These are phyloP conservation scores for Anoplophora glabripennis DNA, from an alignment of 1,140 invertebrate species.

Conservation along the genomic window DNA sequence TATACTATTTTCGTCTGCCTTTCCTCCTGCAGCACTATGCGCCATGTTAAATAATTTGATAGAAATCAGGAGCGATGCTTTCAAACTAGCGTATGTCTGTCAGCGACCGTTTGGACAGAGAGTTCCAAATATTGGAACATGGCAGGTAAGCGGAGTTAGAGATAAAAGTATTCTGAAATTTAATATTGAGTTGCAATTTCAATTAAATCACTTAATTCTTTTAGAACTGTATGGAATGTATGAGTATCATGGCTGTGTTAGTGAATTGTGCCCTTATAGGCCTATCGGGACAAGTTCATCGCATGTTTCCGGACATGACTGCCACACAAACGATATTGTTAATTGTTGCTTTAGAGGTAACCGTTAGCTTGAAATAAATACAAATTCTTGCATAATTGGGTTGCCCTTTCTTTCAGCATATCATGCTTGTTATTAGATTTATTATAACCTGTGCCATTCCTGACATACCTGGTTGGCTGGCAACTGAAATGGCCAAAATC, in stretches of 20 bases:
- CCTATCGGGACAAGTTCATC: slow-evolving; percentile 83
- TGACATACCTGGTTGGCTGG: slow-evolving; percentile 88
- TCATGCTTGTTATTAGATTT: slow-evolving; percentile 80
- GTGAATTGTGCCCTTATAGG: slow-evolving; percentile 95
- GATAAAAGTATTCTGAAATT: not conserved
- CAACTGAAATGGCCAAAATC: slow-evolving; percentile 82
- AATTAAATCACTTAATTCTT: slow-evolving; percentile 21
- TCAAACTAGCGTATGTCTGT: slow-evolving; percentile 92
- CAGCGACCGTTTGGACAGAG: slow-evolving; percentile 89
- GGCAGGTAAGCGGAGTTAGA: slow-evolving; percentile 69
- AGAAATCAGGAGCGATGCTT: slow-evolving; percentile 92
- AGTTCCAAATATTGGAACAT: slow-evolving; percentile 93
- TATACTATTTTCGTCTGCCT: slow-evolving; percentile 93
- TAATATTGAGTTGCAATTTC: not conserved
- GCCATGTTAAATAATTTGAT: slow-evolving; percentile 92
- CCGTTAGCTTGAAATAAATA: slow-evolving; percentile 7
- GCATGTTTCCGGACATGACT: slow-evolving; percentile 83
- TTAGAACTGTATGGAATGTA: slow-evolving; percentile 87
- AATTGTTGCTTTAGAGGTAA: slow-evolving; percentile 80
- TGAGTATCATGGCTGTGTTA: slow-evolving; percentile 89
- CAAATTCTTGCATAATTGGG: not conserved
- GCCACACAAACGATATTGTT: slow-evolving; percentile 81
- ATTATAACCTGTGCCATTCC: slow-evolving; percentile 83
- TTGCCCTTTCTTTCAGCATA: slow-evolving; percentile 64
- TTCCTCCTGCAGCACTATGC: slow-evolving; percentile 90